Percentiles rank a stretch among this genome's conserved stretches.
These are phyloP conservation scores for Notodonta ziczac DNA, from an alignment of 2,888 invertebrate genomes.

Conservation along the genomic window DNA sequence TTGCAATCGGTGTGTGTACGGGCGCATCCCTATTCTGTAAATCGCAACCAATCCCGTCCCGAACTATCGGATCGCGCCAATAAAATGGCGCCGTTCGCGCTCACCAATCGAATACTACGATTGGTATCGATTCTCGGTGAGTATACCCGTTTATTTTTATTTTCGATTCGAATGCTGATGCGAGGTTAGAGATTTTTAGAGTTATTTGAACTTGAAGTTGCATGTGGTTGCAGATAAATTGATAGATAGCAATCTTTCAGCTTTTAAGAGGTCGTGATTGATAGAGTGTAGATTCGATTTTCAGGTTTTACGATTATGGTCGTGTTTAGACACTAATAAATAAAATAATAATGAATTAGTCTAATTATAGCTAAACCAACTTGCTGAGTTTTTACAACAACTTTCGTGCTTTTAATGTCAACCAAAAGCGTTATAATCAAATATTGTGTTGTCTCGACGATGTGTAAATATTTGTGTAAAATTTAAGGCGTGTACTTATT, in stretches of 20 bases:
- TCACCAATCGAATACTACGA: slow-evolving; percentile 35
- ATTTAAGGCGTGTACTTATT: no score
- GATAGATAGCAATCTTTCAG: background rate
- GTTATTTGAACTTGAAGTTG: background rate
- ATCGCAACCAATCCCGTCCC: slow-evolving; percentile 35
- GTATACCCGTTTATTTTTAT: slow-evolving; percentile 27
- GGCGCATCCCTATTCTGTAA: slow-evolving; percentile 29
- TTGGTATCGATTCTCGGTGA: slow-evolving; percentile 35
- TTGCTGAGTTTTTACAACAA: no score
- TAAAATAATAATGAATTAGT: no score
- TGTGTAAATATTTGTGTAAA: no score
- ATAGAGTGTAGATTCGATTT: background rate
- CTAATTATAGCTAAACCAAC: no score
- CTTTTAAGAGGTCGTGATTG: background rate
- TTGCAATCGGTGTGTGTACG: slow-evolving; percentile 6
- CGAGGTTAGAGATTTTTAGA: slow-evolving; percentile 11
- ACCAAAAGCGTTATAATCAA: no score
- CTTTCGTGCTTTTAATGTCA: no score
- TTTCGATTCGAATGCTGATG: slow-evolving; percentile 25
- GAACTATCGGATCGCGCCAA: slow-evolving; percentile 26
- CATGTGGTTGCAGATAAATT: background rate
- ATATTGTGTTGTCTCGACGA: no score
- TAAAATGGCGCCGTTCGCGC: slow-evolving; percentile 22
- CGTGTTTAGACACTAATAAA: no score
- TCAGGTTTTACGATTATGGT: no score